Percentiles rank a stretch among this genome's conserved stretches.
Evolutionary conservation across 2,797 vertebrate genomes (phyloP).

Genomic region (Xenentodon cancila): DNA sequence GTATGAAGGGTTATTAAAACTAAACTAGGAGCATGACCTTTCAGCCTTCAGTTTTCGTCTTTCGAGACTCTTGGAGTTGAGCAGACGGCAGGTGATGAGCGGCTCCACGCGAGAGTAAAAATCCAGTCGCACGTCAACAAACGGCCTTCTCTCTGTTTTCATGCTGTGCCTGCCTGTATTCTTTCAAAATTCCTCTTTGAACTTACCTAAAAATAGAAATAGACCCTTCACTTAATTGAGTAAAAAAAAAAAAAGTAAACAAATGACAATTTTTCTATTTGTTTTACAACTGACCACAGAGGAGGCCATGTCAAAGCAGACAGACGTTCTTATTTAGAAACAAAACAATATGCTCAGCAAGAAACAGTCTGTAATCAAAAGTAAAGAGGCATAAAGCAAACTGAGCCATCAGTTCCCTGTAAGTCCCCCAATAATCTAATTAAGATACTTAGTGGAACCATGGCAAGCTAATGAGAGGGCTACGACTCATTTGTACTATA

Average conservation of each 20-base stretch:
- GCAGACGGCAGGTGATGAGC: constrained; percentile 29
- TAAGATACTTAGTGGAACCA: constrained; percentile 67
- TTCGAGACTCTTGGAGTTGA: constrained; percentile 36
- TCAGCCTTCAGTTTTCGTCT: constrained; percentile 26
- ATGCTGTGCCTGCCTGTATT: not conserved
- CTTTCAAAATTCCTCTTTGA: not conserved
- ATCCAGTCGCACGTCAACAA: constrained; percentile 15
- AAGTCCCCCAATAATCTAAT: constrained; percentile 68
- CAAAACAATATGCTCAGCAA: constrained; percentile 64
- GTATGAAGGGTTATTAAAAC: constrained; percentile 34
- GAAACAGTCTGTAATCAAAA: constrained; percentile 50
- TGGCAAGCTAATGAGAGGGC: constrained; percentile 64
- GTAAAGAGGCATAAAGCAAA: constrained; percentile 55
- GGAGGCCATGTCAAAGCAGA: constrained; percentile 28
- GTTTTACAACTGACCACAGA: constrained; percentile 25
- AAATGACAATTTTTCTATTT: not conserved
- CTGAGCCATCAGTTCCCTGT: constrained; percentile 52
- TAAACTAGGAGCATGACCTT: constrained; percentile 10
- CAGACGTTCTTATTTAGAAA: constrained; percentile 36
- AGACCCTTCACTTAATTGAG: constrained; percentile 8
- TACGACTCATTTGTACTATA: constrained; percentile 64
- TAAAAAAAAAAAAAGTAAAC: constrained; percentile 1
- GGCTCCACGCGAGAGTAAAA: constrained; percentile 9
- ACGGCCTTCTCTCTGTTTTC: constrained; percentile 1
- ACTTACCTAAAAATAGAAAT: constrained; percentile 12